Percentiles rank a stretch among this genome's conserved stretches.
Evolutionary conservation across 2,797 vertebrate species (phyloP).

Genomic region (Malurus splendens): DNA sequence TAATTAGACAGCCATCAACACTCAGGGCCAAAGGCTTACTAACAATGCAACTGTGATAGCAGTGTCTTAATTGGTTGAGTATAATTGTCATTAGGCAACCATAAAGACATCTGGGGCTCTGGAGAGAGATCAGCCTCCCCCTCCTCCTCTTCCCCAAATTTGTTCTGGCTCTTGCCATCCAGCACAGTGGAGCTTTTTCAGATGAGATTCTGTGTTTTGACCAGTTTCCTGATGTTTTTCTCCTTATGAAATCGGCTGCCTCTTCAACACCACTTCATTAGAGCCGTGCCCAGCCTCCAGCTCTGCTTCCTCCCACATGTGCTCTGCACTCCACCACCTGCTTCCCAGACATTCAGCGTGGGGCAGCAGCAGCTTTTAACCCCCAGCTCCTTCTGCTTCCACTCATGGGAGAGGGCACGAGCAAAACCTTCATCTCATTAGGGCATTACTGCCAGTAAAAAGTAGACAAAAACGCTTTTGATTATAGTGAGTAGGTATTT

Average conservation of each 20-base stretch:
- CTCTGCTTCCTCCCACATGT: background rate
- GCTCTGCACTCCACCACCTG: constrained; percentile 26
- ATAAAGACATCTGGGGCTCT: constrained; percentile 79
- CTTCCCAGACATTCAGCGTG: background rate
- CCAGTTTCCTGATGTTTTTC: constrained; percentile 44
- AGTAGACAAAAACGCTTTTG: background rate
- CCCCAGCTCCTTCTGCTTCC: background rate
- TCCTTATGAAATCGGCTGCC: constrained; percentile 30
- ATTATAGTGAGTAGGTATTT: background rate
- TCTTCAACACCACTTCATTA: constrained; percentile 59
- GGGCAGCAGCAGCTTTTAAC: background rate
- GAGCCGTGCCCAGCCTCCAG: background rate
- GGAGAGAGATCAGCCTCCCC: constrained; percentile 70
- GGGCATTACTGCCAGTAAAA: background rate
- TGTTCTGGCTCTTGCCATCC: constrained; percentile 58
- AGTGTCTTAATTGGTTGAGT: constrained; percentile 74
- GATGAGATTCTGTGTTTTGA: constrained; percentile 42
- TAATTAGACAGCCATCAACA: constrained; percentile 71
- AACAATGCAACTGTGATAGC: constrained; percentile 71
- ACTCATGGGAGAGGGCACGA: background rate
- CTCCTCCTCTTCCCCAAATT: constrained; percentile 51
- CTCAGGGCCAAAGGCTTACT: constrained; percentile 67
- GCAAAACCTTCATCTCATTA: background rate
- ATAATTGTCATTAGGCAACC: constrained; percentile 74
- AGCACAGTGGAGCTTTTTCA: constrained; percentile 41